Evolutionary conservation across 2,888 invertebrate species (phyloP), one percentile per base, ranked within the genome.

Genomic region (Drosophila borealis): DNA sequence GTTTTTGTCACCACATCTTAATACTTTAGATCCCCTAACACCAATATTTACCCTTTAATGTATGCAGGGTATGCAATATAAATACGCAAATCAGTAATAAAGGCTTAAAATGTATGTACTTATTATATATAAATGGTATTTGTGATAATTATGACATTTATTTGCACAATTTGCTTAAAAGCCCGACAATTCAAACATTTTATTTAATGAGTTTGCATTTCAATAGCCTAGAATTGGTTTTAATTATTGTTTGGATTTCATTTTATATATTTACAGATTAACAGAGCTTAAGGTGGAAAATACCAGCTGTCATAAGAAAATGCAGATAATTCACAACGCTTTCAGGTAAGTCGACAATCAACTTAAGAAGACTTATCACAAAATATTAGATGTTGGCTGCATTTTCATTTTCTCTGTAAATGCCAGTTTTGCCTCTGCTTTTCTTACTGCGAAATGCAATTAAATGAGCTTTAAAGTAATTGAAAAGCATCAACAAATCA

Each of bases 191-290:
- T 66, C 29, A 73, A 51, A 41, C 49, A 36, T 44, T 59, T 67
- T 34, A 46, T 68, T 62, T 41, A 59, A 65, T 48, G 33, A 42
- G 33, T 49, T 61, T n/a, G 29, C 19, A 46, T 11, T 14, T 56
- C 33, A 21, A 49, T 49, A 65, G 44, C 50, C 51, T 25, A 14
- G 60, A 73, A 77, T 50, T 21, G 13, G 13, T 71, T 67, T 85
- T 79, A 74, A 81, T 85, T 68, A 63, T 45, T 54, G 34, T 61
- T 57, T 56, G 17, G 45, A 46, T 54, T 68, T 19, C 46, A 53
- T 41, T 57, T 45, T 44, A 66, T 86, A 10, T 81, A 74, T 81
- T 81, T 87, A 34, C 80, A 85, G 80, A 37, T 66, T 51, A 53
- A 6, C 37, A 45, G 51, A 41, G 45, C 50, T 56, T 17, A 75